phyloP scores from a whole-genome alignment of 1,140 invertebrate genomes.

The Drosophila yakuba region DNA sequence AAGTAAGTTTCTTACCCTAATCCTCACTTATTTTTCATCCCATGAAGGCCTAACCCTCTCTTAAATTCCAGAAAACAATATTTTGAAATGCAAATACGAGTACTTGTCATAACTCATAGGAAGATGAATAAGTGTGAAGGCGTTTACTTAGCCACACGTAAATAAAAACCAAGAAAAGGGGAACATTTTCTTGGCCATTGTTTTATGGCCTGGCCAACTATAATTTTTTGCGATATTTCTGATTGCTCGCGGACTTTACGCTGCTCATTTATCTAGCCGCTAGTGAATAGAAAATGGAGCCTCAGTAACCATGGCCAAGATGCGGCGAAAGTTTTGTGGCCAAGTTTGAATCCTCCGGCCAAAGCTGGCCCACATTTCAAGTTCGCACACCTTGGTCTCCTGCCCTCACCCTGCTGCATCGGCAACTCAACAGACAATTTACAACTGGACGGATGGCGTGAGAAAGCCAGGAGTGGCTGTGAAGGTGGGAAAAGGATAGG shows the following conservation, averaged over 20 bases:
- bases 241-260: conserved; percentile 68
- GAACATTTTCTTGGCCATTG: conserved; percentile 57
- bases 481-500: not conserved
- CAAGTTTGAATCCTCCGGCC: conserved; percentile 69
- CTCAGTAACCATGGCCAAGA: conserved; percentile 36
- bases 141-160: conserved; percentile 16
- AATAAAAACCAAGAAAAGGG: not conserved
- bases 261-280: conserved; percentile 74
- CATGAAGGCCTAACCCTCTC: not conserved
- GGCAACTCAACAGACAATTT: conserved; percentile 79
- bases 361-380: conserved; percentile 59
- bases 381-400: conserved; percentile 45
- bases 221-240: conserved; percentile 79
- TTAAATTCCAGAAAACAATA: conserved; percentile 32
- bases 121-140: not conserved
- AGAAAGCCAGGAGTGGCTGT: conserved; percentile 5
- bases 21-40: conserved; percentile 37
- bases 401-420: conserved; percentile 11
- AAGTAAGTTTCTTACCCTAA: conserved; percentile 29
- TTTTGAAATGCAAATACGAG: conserved; percentile 56
- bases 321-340: conserved; percentile 76
- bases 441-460: conserved; percentile 62
- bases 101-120: conserved; percentile 35
- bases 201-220: conserved; percentile 68
- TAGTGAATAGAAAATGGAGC: conserved; percentile 51